A percentile compares a stretch with the other conserved stretches of the same genome.
phyloP scores from a whole-genome alignment of 1,140 invertebrate species.

The Epicauta chinensis region DNA sequence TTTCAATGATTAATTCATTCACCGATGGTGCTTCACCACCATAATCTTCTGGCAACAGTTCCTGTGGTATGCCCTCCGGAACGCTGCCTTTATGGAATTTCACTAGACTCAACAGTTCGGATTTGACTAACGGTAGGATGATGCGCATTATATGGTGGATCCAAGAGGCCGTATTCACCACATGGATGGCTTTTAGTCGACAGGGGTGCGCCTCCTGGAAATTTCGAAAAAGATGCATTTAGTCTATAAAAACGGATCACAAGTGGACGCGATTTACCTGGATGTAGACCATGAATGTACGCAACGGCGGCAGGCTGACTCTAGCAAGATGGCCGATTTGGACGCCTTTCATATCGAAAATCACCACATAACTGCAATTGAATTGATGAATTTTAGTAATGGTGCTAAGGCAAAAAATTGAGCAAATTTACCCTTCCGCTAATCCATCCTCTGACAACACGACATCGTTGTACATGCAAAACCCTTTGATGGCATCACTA shows the following conservation, averaged over 20 bases:
- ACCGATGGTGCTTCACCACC: slow-evolving; percentile 36
- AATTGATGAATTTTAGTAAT: slow-evolving; percentile 6
- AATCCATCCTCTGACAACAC: slow-evolving; percentile 55
- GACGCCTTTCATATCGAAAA: slow-evolving; percentile 61
- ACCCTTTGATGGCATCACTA: slow-evolving; percentile 52
- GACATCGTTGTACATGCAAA: slow-evolving; percentile 60
- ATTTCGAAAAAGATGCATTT: slow-evolving; percentile 30
- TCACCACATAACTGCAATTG: slow-evolving; percentile 48
- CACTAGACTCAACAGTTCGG: slow-evolving; percentile 49
- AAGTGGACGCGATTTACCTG: slow-evolving; percentile 45
- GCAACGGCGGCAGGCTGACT: slow-evolving; percentile 51
- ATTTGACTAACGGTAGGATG: slow-evolving; percentile 51
- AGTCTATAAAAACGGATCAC: no score
- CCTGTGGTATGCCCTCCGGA: slow-evolving; percentile 33
- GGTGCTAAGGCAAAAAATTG: background rate
- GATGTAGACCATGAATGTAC: slow-evolving; percentile 58
- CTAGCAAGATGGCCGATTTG: slow-evolving; percentile 54
- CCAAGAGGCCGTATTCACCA: slow-evolving; percentile 53
- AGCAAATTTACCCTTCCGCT: slow-evolving; percentile 45
- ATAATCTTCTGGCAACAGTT: slow-evolving; percentile 37
- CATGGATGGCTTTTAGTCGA: slow-evolving; percentile 52
- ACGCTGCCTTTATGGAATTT: slow-evolving; percentile 44
- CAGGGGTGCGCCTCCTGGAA: slow-evolving; percentile 54
- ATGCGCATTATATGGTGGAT: slow-evolving; percentile 57
- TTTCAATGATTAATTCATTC: slow-evolving; percentile 31